A percentile compares a stretch with the other conserved stretches of the same genome.
phyloP scores from a whole-genome alignment of 2,797 vertebrate genomes.

The Cacajao melanocephalus region DNA sequence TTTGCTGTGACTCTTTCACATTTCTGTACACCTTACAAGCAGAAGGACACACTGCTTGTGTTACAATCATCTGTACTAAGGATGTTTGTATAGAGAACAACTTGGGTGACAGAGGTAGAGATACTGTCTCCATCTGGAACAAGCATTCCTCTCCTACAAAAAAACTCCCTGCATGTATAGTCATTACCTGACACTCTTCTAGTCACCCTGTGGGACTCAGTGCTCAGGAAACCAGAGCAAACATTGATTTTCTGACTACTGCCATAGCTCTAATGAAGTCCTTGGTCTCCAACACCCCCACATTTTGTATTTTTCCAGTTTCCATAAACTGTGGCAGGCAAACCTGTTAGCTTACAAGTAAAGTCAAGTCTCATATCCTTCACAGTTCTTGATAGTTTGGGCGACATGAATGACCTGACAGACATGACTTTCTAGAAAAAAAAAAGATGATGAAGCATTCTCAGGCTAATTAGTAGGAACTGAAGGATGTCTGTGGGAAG shows the following conservation, averaged over 20 bases:
- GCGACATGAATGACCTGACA: not conserved
- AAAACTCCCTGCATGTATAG: not conserved
- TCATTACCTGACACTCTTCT: not conserved
- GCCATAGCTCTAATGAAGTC: not conserved
- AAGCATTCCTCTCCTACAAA: not conserved
- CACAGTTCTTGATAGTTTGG: not conserved
- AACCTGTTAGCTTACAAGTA: not conserved
- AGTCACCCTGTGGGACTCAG: not conserved
- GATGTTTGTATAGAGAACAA: not conserved
- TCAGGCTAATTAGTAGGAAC: not conserved
- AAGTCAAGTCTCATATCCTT: not conserved
- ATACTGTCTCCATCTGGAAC: not conserved
- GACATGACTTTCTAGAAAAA: not conserved
- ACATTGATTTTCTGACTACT: not conserved
- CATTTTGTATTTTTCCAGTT: not conserved
- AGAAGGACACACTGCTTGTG: not conserved
- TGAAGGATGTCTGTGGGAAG: not conserved
- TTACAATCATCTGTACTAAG: not conserved
- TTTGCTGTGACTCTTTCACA: not conserved
- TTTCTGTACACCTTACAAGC: not conserved
- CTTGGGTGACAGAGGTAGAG: not conserved
- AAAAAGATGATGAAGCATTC: not conserved
- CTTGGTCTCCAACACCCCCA: not conserved
- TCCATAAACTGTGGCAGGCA: not conserved
- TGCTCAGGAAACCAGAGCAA: not conserved